Conservation (phyloP, 2,797 vertebrate species). For the Discoglossus pictus region DNA sequence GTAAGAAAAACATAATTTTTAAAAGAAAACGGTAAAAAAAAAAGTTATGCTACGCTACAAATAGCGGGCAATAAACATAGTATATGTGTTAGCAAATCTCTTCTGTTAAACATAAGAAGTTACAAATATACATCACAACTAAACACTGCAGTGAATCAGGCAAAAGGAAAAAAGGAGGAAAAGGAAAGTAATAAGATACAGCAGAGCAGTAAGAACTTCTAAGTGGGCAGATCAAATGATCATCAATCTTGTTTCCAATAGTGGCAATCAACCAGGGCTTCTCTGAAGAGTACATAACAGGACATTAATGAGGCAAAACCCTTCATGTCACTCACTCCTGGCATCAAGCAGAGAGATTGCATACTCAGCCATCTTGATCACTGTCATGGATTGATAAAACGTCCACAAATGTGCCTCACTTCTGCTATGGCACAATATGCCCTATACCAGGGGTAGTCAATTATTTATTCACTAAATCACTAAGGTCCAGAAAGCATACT, state of each 20-base stretch:
- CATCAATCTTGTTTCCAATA: constrained; percentile 9
- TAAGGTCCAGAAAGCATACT: too few relatives aligned
- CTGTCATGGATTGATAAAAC: constrained; percentile 5
- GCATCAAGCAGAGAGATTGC: constrained; percentile 7
- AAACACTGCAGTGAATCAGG: constrained; percentile 4
- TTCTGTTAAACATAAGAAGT: too few relatives aligned
- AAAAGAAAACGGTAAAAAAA: too few relatives aligned
- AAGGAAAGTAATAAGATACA: background rate
- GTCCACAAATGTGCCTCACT: background rate
- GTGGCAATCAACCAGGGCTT: background rate
- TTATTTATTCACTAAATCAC: too few relatives aligned
- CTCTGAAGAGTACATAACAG: constrained; percentile 5
- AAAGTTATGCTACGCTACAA: too few relatives aligned
- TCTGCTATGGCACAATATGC: too few relatives aligned
- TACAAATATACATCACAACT: too few relatives aligned
- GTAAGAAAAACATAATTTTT: too few relatives aligned
- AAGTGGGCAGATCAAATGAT: constrained; percentile 5
- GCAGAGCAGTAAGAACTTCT: background rate
- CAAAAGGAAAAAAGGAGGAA: constrained; percentile 1
- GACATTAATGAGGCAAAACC: constrained; percentile 2
- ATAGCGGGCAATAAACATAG: too few relatives aligned
- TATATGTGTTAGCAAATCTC: too few relatives aligned
- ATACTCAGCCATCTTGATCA: background rate
- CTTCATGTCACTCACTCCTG: constrained; percentile 6
- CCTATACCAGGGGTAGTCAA: too few relatives aligned